Conservation (phyloP, 2,888 invertebrate genomes). For the Dryococelus australis region DNA sequence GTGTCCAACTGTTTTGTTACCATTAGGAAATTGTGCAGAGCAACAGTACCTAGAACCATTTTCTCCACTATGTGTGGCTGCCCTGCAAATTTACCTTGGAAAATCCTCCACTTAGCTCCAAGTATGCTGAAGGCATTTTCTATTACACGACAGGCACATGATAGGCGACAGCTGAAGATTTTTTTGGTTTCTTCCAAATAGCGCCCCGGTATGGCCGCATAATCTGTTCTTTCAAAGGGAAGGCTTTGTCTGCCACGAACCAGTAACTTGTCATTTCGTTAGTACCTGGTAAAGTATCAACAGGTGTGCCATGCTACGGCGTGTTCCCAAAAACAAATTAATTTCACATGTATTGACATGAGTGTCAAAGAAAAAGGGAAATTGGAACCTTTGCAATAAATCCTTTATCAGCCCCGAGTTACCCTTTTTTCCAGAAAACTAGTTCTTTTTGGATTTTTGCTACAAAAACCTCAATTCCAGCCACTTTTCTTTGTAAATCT, state of each 20-base stretch:
- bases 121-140: conserved; percentile 41
- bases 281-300: conserved; percentile 12
- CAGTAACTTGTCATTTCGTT: conserved; percentile 26
- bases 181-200: conserved; percentile 29
- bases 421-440: no score
- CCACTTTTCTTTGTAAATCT: no score
- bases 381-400: no score
- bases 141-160: conserved; percentile 36
- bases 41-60: conserved; percentile 34
- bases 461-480: no score
- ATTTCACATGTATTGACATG: no score
- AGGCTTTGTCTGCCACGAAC: conserved; percentile 41
- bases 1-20: background rate
- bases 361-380: no score
- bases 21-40: conserved; percentile 38
- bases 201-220: conserved; percentile 37
- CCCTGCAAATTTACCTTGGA: conserved; percentile 29
- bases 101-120: conserved; percentile 33
- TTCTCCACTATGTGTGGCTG: conserved; percentile 27
- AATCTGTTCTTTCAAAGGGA: conserved; percentile 38
- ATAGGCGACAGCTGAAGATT: conserved; percentile 40
- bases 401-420: no score
- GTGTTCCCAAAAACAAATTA: no score
- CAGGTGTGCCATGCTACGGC: no score
- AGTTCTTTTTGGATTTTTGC: no score